These are phyloP conservation scores for Gila robusta DNA, from an alignment of 2,797 vertebrate genomes.

Conservation along the genomic window DNA sequence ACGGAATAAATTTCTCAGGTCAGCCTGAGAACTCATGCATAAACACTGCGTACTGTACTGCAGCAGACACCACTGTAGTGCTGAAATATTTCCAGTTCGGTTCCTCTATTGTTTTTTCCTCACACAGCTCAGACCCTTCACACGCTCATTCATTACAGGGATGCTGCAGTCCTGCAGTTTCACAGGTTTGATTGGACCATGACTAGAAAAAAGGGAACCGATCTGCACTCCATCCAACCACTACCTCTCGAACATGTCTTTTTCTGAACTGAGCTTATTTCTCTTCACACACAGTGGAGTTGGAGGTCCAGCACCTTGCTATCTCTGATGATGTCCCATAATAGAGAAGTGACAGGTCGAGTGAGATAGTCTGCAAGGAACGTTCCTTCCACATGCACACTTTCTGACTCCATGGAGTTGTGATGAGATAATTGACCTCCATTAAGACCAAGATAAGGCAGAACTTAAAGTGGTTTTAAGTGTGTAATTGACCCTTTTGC, in stretches of 20 bases:
- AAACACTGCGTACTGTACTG: background rate
- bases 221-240: constrained; percentile 14
- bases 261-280: constrained; percentile 14
- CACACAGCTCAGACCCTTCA: background rate
- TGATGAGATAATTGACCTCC: constrained; percentile 18
- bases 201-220: constrained; percentile 7
- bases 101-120: background rate
- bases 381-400: too few relatives aligned
- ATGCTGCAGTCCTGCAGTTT: constrained; percentile 14
- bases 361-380: constrained; percentile 5
- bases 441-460: background rate
- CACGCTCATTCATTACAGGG: constrained; percentile 25
- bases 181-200: constrained; percentile 54
- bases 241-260: constrained; percentile 3
- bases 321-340: constrained; percentile 5
- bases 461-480: constrained; percentile 4
- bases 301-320: constrained; percentile 26
- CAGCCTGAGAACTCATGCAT: background rate
- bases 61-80: background rate
- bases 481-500: background rate
- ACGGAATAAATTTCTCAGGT: background rate
- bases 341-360: constrained; percentile 8
- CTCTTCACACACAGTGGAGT: background rate
- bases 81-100: background rate
- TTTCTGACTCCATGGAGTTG: background rate